Evolutionary conservation across 2,113 vertebrate species (phyloP), one percentile per base, ranked within the genome.

Genomic region (Phodopus roborovskii): DNA sequence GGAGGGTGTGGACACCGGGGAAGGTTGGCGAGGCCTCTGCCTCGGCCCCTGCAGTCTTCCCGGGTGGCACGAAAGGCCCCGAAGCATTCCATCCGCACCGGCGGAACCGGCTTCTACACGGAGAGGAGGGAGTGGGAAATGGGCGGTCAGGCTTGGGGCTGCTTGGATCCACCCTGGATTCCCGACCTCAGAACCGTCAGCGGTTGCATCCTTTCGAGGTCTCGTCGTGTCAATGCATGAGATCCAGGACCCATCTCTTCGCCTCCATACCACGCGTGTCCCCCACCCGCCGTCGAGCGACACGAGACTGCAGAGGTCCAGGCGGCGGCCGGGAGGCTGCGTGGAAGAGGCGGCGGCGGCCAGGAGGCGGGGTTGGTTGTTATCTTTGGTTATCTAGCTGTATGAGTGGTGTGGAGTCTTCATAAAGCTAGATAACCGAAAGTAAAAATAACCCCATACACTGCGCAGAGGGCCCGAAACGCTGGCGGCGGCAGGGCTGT

Each of bases 371-470:
- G 99, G 99, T 99, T 99, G 99, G 98, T 98, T 99, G 99, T 99
- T 99, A 98, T 99, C 98, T 99, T 99, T 99, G 98, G 98, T 99
- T 99, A 98, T 98, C 98, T 99, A 99, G 98, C 99, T 99, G 98
- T 99, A 99, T 99, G 99, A 99, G 99, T 99, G 97, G 97, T 98
- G 98, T 99, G 99, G 99, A 99, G 99, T 99, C 99, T 99, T 99
- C 99, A 99, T 99, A 99, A 99, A 99, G 99, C 99, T 99, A 99
- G 99, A 99, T 99, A 99, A 99, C 99, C 99, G 99, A 99, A 99
- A 99, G 99, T 99, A 99, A 99, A 99, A 99, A 99, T 99, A 99
- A 99, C 99, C 99, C 99, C 99, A 99, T 99, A 99, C 99, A 99
- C 99, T 99, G 99, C 99, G 99, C 99, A 98, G 97, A 97, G 96